Conservation (phyloP, 2,888 invertebrate species). For the Trachelus stipa region DNA sequence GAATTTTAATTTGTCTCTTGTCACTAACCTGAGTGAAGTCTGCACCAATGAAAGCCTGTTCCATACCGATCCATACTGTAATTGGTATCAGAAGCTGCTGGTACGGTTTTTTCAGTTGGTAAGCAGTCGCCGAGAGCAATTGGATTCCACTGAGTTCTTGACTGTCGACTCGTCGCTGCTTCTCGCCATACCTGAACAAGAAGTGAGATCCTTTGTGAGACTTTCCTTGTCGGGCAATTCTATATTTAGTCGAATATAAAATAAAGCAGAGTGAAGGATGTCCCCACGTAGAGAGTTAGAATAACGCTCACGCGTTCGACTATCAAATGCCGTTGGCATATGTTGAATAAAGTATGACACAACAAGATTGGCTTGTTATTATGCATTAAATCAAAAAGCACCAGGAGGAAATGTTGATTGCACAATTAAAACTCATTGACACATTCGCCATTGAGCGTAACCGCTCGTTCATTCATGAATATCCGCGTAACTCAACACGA, state of each 20-base stretch:
- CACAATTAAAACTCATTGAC: neutral
- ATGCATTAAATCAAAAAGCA: neutral
- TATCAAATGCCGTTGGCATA: neutral
- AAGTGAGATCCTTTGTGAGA: slow-evolving; percentile 17
- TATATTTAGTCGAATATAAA: neutral
- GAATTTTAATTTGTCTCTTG: neutral
- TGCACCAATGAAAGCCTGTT: slow-evolving; percentile 96
- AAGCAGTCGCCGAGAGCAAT: slow-evolving; percentile 87
- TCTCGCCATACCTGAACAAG: slow-evolving; percentile 82
- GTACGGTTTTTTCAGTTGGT: slow-evolving; percentile 90
- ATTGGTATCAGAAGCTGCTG: slow-evolving; percentile 94
- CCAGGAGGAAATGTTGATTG: neutral
- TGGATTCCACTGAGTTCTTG: slow-evolving; percentile 83
- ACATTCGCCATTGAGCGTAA: neutral
- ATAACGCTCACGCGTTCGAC: too few species aligned
- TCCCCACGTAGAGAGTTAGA: neutral
- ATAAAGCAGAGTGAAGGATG: neutral
- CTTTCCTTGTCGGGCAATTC: neutral
- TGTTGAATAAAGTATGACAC: neutral
- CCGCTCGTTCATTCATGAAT: neutral
- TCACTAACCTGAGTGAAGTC: slow-evolving; percentile 82
- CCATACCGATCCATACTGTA: slow-evolving; percentile 97
- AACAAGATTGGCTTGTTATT: neutral
- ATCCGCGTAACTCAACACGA: neutral
- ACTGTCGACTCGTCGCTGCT: slow-evolving; percentile 81